Evolutionary conservation across 2,888 invertebrate species (phyloP), one percentile per base, ranked within the genome.

Genomic region (Rhagonycha lutea): DNA sequence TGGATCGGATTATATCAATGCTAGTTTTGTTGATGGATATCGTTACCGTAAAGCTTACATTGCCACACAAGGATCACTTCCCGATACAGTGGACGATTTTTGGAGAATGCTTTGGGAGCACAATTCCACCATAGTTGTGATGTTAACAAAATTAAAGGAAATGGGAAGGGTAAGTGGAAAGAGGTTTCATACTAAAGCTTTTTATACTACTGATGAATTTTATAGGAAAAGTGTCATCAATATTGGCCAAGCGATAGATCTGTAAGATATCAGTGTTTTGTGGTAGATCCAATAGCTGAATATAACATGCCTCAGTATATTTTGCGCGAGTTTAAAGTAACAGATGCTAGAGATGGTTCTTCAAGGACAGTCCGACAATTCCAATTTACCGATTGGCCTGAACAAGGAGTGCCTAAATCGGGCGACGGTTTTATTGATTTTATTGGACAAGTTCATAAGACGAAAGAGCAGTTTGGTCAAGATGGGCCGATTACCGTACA

Each of bases 81-180:
- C 94, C 70, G 98, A 99, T 85, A 99, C 99, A 0, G 96, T 97
- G 0, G 98, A 98, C 83, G 99, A 99, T 87, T 96, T 99, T 88
- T 99, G 99, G 99, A 91, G 99, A 78, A 99, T 99, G 98, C 91
- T 99, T 63, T 99, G 99, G 99, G 99, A 99, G 86, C 98, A 99
- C 87, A 99, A 99, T 87, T 98, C 98, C 1, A 98, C 98, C 61
- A 99, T 99, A 86, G 95, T 99, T 80, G 99, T 99, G 28, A 99
- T 99, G 98, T 89, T 99, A 82, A 99, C 98, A 14, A 98, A 98
- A 87, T 91, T 98, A 76, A 95, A 98, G 86, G 98, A 99, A 89
- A 97, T 98, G 96, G 98, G 98, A 84, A 91, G 98, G 87, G 96
- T 96, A 89, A 91, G 94, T 89, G 47, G 11, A 12, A 23, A 23